Evolutionary conservation across 2,113 vertebrate species (phyloP).

Genomic region (Toxostoma redivivum): DNA sequence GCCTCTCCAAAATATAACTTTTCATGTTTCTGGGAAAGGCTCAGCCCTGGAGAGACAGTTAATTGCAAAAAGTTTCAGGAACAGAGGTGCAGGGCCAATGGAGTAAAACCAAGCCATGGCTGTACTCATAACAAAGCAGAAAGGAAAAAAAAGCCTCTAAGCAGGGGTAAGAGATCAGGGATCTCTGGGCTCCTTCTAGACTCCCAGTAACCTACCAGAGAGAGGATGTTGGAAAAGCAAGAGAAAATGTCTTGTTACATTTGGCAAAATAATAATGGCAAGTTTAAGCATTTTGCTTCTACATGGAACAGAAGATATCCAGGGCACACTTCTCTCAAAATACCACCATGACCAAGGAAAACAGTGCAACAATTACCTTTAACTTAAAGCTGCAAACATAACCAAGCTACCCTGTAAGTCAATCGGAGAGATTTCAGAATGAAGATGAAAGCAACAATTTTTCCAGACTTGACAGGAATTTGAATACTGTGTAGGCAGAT

Average conservation of each 20-base stretch:
- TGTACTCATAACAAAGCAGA: background rate
- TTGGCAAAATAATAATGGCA: background rate
- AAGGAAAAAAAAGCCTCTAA: background rate
- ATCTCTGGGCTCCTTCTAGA: background rate
- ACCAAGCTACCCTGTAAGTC: background rate
- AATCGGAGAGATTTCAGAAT: background rate
- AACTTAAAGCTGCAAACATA: background rate
- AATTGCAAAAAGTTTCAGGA: background rate
- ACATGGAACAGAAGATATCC: background rate
- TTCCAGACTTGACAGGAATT: background rate
- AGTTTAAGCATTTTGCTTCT: background rate
- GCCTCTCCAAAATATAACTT: background rate
- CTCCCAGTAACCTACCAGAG: background rate
- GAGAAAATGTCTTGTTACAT: background rate
- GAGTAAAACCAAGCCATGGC: background rate
- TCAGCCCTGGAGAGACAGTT: background rate
- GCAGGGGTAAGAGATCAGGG: background rate
- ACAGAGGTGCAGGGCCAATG: background rate
- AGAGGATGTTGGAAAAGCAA: background rate
- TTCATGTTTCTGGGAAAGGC: background rate
- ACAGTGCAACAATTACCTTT: background rate
- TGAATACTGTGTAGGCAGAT: background rate
- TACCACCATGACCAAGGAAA: background rate
- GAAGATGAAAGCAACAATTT: background rate
- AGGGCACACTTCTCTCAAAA: background rate